A percentile compares a stretch with the other conserved stretches of the same genome.
These are phyloP conservation scores for Helobdella robusta DNA, from an alignment of 2,888 invertebrate genomes.

Conservation along the genomic window DNA sequence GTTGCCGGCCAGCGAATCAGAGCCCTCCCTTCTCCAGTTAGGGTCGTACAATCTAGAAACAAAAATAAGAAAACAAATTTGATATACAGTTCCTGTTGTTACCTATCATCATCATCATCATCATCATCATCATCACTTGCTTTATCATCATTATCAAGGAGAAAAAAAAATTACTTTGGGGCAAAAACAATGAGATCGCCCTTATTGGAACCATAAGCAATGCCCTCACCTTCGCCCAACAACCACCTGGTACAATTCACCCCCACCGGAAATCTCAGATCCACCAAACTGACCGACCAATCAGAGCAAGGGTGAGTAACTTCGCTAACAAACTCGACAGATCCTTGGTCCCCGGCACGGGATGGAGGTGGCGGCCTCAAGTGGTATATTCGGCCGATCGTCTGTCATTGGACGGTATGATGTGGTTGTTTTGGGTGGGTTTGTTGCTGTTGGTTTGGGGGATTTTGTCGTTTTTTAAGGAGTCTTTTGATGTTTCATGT, in stretches of 20 bases:
- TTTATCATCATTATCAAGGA: background rate
- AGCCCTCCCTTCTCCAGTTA: background rate
- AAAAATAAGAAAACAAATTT: background rate
- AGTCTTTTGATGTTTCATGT: no score
- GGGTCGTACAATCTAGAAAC: background rate
- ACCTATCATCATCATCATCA: background rate
- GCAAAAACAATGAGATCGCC: slow-evolving; percentile 58
- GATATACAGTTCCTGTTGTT: background rate
- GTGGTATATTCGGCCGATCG: slow-evolving; percentile 45
- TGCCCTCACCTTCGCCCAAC: slow-evolving; percentile 70
- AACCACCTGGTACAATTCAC: slow-evolving; percentile 77
- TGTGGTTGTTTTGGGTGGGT: no score
- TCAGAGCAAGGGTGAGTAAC: slow-evolving; percentile 39
- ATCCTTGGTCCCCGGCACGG: slow-evolving; percentile 35
- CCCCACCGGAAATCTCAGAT: slow-evolving; percentile 55
- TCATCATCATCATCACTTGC: slow-evolving; percentile 21
- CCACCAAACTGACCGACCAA: slow-evolving; percentile 38
- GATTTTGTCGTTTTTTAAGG: no score
- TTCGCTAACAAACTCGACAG: slow-evolving; percentile 39
- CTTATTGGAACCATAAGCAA: slow-evolving; percentile 74
- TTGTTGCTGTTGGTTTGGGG: no score
- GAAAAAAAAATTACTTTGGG: slow-evolving; percentile 43
- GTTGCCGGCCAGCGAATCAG: no score
- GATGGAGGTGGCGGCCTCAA: slow-evolving; percentile 40
- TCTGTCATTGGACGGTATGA: slow-evolving; percentile 35